Base-by-base conservation (phyloP, 2,888 invertebrate genomes). In the Aphelenchoides bicaudatus region DNA sequence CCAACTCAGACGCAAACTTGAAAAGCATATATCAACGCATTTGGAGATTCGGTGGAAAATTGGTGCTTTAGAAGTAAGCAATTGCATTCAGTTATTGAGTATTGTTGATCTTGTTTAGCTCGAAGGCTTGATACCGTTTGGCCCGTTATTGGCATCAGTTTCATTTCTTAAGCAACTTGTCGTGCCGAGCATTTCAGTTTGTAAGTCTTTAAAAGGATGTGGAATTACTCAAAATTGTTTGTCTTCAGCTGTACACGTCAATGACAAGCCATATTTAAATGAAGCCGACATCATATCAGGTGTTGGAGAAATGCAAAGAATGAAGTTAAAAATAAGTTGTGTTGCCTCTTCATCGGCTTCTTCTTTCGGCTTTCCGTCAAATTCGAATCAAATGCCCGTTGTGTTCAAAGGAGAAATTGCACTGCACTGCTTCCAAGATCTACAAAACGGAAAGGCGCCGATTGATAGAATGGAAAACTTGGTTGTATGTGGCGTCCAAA, bases 111-210 rank as follows among this genome's bases (percentile, higher is more conserved):
- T n/a, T n/a, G n/a, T n/a, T 51, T 31, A 74, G 69, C 58, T 75
- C 37, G 66, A 73, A 3, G 76, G 76, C 6, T 65, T 66, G 21
- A 77, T 77, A 3, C 77, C 77, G 1, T 72, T 77, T 16, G 77
- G 77, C 1, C 68, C 77, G 0, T 62, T 77, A 8, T 63, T 77
- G 4, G 72, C 77, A 0, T 73, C 73, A 0, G 77, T 78, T 1
- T 63, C 74, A 5, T 68, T 78, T 4, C 63, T 77, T 37, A 76
- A 76, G 59, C 77, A 76, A 57, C 62, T 77, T 10, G 74, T 76
- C 5, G 63, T 77, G 5, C 77, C 77, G 5, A 68, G 71, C 2
- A 67, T 75, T 34, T 71, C 73, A 43, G 62, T 75, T 10, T 61
- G 73, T 70, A 30, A 51, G 66, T 47, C 55, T 2, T 1, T n/a